Base-by-base conservation (phyloP, 2,888 invertebrate genomes). In the Zygogramma bicolorata region DNA sequence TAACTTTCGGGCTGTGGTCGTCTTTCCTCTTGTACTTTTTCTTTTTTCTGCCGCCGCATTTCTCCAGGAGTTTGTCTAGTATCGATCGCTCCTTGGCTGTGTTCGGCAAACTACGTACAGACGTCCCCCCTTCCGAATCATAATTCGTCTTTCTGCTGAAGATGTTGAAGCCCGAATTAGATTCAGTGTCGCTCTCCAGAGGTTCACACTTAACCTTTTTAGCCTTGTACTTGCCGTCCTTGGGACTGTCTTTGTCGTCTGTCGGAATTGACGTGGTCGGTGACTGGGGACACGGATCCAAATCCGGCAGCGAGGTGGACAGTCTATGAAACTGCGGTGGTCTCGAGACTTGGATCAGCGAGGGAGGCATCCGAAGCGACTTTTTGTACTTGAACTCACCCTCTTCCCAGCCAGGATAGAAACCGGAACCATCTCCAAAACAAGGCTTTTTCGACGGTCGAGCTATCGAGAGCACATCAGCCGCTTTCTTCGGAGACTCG, bases 301-400 rank as follows among this genome's bases (percentile, higher is more conserved):
- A 87, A 83, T 95, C 95, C 1, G 94, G 95, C 65, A 94, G 87
- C 5, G 95, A 95, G 1, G 93, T 92, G 0, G 94, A 93, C 13
- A 93, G 89, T 76, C 93, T 88, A 68, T 92, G 90, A 81, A 91
- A 90, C 58, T 92, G 91, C 27, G 92, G 92, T 1, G 94, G 93
- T 77, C 93, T 90, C 34, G 94, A 93, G 68, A 95, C 93, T 42
- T 93, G 94, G 78, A 96, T 96, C 63, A 96, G 88, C 79, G 93
- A 91, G 38, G 93, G 90, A 1, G 96, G 95, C 91, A 96, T 94
- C 79, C 95, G 91, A 18, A 95, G 87, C 0, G 95, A 94, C 79
- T 94, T 90, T 85, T 96, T 96, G 83, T 93, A 96, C 80, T 91
- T 92, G 82, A 93, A 95, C 18, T 95, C 90, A 82, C 95, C 95